Percentiles rank a stretch among this genome's conserved stretches.
phyloP scores from a whole-genome alignment of 1,140 invertebrate species.

The Drosophila suzukii region DNA sequence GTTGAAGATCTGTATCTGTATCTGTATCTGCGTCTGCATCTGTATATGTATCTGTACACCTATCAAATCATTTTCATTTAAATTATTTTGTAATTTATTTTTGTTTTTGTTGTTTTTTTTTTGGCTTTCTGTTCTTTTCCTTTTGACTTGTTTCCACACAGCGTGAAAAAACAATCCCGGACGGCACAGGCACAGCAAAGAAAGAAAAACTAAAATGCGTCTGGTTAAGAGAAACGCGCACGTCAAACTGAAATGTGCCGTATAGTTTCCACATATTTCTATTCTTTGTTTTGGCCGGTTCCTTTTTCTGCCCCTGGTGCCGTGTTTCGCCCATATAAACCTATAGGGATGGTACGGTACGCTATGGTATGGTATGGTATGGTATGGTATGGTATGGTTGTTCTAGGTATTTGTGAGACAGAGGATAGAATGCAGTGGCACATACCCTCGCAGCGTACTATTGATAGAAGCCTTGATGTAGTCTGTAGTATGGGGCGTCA shows the following conservation, averaged over 20 bases:
- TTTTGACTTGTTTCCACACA: conserved; percentile 2
- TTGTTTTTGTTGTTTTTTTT: not conserved
- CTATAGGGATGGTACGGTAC: conserved; percentile 46
- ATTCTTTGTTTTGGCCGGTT: conserved; percentile 47
- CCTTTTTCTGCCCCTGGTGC: conserved; percentile 20
- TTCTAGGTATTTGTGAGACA: conserved; percentile 19
- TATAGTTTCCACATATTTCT: conserved; percentile 70
- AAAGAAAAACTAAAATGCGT: conserved; percentile 42
- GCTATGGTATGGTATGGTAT: too few relatives aligned
- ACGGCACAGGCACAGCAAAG: not conserved
- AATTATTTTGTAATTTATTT: conserved; percentile 8
- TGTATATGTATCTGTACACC: not conserved
- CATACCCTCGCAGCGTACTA: conserved; percentile 33
- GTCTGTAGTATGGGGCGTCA: conserved; percentile 4
- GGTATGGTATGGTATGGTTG: not conserved
- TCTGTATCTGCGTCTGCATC: not conserved
- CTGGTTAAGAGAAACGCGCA: conserved; percentile 67
- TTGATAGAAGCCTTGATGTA: conserved; percentile 55
- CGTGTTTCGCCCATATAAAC: conserved; percentile 10
- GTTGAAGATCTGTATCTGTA: not conserved
- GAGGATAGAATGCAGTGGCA: conserved; percentile 56
- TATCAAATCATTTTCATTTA: conserved; percentile 1
- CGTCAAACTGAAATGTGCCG: conserved; percentile 69
- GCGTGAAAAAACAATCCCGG: conserved; percentile 6
- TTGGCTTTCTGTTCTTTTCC: not conserved